Base-by-base conservation (phyloP, 1,140 invertebrate genomes). In the Dendroctonus valens region DNA sequence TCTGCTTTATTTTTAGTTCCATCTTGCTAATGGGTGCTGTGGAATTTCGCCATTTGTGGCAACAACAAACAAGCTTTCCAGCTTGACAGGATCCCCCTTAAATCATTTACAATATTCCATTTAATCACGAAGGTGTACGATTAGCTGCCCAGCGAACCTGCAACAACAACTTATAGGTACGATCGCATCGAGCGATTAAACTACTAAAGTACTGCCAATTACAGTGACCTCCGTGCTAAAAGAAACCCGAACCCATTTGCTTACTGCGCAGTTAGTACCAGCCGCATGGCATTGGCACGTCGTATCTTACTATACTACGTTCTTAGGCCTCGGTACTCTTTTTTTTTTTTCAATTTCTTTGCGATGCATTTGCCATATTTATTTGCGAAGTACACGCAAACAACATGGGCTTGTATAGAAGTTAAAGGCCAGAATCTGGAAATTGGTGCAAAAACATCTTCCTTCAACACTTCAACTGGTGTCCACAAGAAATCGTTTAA, bases 201-300 rank as follows among this genome's bases (percentile, higher is more conserved):
- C 41, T 58, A 58, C 55, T 58, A 44, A 42, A 44, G 41, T 58
- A 58, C 55, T 42, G 41, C 41, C 55, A 58, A 58, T 58, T 44
- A 58, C 55, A 58, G 55, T 46, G 55, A 54, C 52, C 52, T 54
- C 52, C 52, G 52, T 39, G 52, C 37, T 54, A 58, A 57, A 58
- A 58, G 55, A 44, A 58, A 58, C 55, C 55, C 41, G 57, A 59
- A 59, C 57, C 57, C 57, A 59, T 59, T 59, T 59, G 57, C 46
- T 59, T 59, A 59, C 46, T 59, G 57, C 57, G 57, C 42, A 59
- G 44, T 59, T 57, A 57, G 38, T 57, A 57, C 54, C 57, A 41
- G 42, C 57, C 41, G 42, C 44, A 59, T 59, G 57, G 57, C 57
- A 59, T 59, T 59, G 57, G 46, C 42, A 59, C 57, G 44, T 59